Percentiles rank a stretch among this genome's conserved stretches.
phyloP scores from a whole-genome alignment of 2,113 vertebrate genomes.

The Salvelinus namaycush region DNA sequence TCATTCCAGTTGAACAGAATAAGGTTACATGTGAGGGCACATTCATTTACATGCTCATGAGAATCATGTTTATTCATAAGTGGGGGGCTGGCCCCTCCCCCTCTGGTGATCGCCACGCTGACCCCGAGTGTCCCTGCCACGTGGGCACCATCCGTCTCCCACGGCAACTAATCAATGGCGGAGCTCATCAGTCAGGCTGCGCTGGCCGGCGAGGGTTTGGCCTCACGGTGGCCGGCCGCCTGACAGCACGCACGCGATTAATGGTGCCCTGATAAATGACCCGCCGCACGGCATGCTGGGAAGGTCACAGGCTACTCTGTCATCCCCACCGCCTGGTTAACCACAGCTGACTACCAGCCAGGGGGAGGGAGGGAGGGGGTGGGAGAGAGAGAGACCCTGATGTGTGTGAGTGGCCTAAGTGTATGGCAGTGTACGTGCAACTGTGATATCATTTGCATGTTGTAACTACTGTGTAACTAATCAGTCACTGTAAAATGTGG shows the following conservation, averaged over 20 bases:
- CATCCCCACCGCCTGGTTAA: slow-evolving; percentile 52
- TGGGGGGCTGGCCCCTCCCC: slow-evolving; percentile 46
- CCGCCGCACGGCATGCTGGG: slow-evolving; percentile 69
- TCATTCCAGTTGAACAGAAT: slow-evolving; percentile 66
- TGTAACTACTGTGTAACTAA: too few species aligned
- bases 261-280: slow-evolving; percentile 84
- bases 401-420: too few species aligned
- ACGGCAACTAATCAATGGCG: slow-evolving; percentile 95
- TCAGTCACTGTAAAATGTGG: too few species aligned
- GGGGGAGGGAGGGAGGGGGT: too few species aligned
- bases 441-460: too few species aligned
- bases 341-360: neutral
- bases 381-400: neutral
- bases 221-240: slow-evolving; percentile 31
- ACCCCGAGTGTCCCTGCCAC: slow-evolving; percentile 91
- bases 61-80: slow-evolving; percentile 73
- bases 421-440: too few species aligned
- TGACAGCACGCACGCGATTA: slow-evolving; percentile 75
- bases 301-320: slow-evolving; percentile 74
- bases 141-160: slow-evolving; percentile 91
- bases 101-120: slow-evolving; percentile 74
- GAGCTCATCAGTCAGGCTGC: slow-evolving; percentile 89
- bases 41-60: slow-evolving; percentile 70
- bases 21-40: slow-evolving; percentile 65
- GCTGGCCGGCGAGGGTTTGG: slow-evolving; percentile 67